Conservation (phyloP, 2,797 vertebrate species). For the Alexandromys oeconomus region DNA sequence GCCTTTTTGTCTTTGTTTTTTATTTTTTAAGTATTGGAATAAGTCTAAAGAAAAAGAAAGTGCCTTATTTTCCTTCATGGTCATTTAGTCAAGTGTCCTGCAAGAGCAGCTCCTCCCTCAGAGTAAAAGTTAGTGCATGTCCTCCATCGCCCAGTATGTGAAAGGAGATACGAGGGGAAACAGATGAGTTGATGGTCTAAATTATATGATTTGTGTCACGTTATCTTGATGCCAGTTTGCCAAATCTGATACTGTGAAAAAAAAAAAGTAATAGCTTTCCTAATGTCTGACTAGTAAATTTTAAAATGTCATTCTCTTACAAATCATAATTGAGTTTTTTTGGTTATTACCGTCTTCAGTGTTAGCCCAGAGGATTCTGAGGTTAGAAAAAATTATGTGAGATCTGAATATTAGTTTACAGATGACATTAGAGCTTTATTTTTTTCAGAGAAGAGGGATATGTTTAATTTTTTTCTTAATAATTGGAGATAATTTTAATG, state of each 20-base stretch:
- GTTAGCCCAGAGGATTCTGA: constrained; percentile 87
- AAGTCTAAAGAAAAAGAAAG: constrained; percentile 94
- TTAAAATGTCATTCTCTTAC: constrained; percentile 82
- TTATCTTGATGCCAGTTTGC: constrained; percentile 86
- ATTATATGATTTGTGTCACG: constrained; percentile 89
- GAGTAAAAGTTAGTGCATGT: constrained; percentile 88
- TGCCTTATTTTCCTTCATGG: constrained; percentile 95
- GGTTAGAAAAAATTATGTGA: constrained; percentile 78
- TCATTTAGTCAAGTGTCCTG: constrained; percentile 92
- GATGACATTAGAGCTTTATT: constrained; percentile 79
- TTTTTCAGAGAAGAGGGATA: constrained; percentile 74
- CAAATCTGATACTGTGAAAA: constrained; percentile 87
- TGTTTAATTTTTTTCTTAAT: constrained; percentile 65
- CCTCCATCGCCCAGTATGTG: constrained; percentile 89
- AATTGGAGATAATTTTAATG: constrained; percentile 71
- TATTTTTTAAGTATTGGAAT: constrained; percentile 93
- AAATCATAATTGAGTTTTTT: constrained; percentile 79
- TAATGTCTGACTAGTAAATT: constrained; percentile 83
- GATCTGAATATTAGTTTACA: constrained; percentile 80
- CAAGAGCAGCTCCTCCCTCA: constrained; percentile 91
- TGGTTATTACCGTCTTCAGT: constrained; percentile 77
- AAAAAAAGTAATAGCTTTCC: constrained; percentile 84
- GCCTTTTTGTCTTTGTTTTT: constrained; percentile 93
- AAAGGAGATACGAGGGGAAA: constrained; percentile 87
- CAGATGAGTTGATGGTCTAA: constrained; percentile 88